Base-by-base conservation (phyloP, 2,797 vertebrate genomes). In the Chrosomus eos region DNA sequence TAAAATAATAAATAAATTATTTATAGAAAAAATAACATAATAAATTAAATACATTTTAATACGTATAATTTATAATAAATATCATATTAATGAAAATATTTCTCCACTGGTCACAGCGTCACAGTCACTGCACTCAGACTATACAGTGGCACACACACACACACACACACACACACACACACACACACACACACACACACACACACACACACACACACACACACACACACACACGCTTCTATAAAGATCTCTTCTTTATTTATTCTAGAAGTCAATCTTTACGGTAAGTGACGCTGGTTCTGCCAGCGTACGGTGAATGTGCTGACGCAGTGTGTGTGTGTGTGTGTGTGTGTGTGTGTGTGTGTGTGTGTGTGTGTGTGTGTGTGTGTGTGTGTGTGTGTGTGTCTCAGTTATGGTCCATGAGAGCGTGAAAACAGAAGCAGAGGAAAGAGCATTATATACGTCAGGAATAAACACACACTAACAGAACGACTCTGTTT, bases 401-500 rank as follows among this genome's bases (percentile, higher is more conserved):
- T 43, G 43, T 43, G 43, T 43, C 43, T 80, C 71, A 10, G 74
- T 9, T 60, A 76, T 68, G 77, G 43, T 62, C 74, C 85, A 85
- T 68, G 18, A 77, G 78, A 81, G 85, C 85, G 74, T 83, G 83
- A 83, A 89, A 81, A 87, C 86, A 84, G 83, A 75, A 82, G 53
- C 62, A 67, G 85, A 81, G 85, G 85, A 85, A 77, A 76, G 66
- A 77, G 71, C 48, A 48, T 68, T 33, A 26, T 48, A 72, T 26
- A 80, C 36, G 43, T 62, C 74, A 62, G 48, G 60, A 79, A 84
- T 55, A 88, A 86, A 83, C 43, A 85, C 60, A 75, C 84, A 66
- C 38, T 4, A 21, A 51, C 75, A 73, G 16, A 51, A 43, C 2
- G 23, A n/a, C 36, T 62, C 23, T 62, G 36, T 48, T 4, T 48